Evolutionary conservation across 2,797 vertebrate genomes (phyloP), one percentile per base, ranked within the genome.

Genomic region (Jordanella pulchra): DNA sequence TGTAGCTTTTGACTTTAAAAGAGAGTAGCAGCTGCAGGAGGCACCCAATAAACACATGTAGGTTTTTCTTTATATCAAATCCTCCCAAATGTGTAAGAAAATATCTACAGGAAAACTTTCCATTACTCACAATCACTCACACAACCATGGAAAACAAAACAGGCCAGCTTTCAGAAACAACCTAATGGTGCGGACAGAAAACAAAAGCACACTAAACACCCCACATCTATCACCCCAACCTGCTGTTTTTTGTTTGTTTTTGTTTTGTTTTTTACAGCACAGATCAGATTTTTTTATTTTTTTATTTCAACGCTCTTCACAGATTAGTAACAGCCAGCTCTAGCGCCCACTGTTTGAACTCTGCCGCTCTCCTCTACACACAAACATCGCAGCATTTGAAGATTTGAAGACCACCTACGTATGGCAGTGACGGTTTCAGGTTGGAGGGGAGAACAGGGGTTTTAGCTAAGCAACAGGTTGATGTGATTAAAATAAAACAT

Each of bases 31-130:
- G 88, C 91, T 89, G 87, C 28, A 77, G 83, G 90, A 93, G 88
- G 90, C 87, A 91, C 89, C 86, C 89, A 80, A 65, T 85, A 80
- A 87, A 78, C 78, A 87, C 76, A 51, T 70, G 23, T 64, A 78
- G 11, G 18, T 71, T 80, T n/a, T 87, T 76, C 73, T 84, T 89
- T 79, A 88, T 82, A 82, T 78, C 71, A 53, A 67, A 83, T 61
- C 76, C 70, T 83, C 74, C 77, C 65, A 77, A 88, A 85, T 80
- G 66, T 78, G 71, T 84, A 80, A 73, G 69, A 90, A 92, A 88
- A 89, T 91, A 93, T 91, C 79, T 92, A 94, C 86, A 91, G 83
- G 73, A 82, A 84, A 86, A 87, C 78, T 81, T 89, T 42, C 79
- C 67, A 51, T 77, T 71, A 90, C 79, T 84, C 76, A 84, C 81